Conservation (phyloP, 2,888 invertebrate genomes). For the Onchidella celtica region DNA sequence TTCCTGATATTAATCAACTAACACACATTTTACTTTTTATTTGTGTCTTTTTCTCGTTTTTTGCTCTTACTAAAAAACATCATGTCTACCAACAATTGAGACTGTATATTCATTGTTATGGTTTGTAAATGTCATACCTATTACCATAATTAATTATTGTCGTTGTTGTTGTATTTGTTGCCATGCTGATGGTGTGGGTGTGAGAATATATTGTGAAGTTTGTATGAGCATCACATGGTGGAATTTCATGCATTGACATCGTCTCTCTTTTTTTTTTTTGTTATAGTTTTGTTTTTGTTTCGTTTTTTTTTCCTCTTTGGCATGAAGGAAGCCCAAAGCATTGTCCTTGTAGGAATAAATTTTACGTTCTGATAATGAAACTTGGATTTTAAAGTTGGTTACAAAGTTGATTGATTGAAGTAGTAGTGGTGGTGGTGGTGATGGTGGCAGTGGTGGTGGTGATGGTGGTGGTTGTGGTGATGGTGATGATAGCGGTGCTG, state of each 20-base stretch:
- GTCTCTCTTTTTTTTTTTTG: neutral
- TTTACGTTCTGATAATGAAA: neutral
- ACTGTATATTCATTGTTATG: neutral
- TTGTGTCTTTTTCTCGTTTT: neutral
- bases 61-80: neutral
- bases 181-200: neutral
- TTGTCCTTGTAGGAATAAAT: slow-evolving; percentile 4
- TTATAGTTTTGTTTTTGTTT: neutral
- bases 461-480: neutral
- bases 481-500: neutral
- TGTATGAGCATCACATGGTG: neutral
- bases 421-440: neutral
- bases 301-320: neutral
- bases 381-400: no score
- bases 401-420: no score
- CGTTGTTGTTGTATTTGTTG: neutral
- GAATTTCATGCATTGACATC: neutral
- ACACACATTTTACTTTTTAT: neutral
- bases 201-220: neutral
- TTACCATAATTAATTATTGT: neutral
- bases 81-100: neutral
- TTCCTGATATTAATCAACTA: slow-evolving; percentile 4
- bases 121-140: neutral
- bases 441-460: neutral
- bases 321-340: neutral